Conservation (phyloP, 2,797 vertebrate species). For the Micropoecilia bifurca region DNA sequence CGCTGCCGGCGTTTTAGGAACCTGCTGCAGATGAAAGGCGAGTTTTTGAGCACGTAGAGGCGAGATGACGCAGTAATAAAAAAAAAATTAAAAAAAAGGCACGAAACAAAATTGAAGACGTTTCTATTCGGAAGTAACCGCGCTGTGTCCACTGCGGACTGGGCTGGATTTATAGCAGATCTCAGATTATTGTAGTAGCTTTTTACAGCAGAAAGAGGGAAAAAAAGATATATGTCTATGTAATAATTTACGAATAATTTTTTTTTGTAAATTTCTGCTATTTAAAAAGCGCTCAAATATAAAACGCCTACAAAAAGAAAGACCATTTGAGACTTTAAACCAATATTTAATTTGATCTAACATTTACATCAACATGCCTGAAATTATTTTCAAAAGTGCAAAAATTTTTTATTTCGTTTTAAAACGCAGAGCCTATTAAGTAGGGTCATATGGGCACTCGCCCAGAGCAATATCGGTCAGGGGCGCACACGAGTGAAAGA, state of each 20-base stretch:
- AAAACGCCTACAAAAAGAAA: neutral
- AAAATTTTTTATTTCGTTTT: neutral
- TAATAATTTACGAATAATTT: neutral
- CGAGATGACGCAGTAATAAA: slow-evolving; percentile 49
- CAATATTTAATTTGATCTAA: neutral
- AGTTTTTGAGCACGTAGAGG: neutral
- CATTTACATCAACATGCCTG: neutral
- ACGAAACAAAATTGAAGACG: neutral
- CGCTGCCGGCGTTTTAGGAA: neutral
- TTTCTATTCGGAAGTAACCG: neutral
- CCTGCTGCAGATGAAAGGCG: neutral
- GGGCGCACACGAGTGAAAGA: neutral
- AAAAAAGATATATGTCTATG: neutral
- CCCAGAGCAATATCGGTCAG: neutral
- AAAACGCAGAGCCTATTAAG: neutral
- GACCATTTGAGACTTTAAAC: too few relatives aligned
- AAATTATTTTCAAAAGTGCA: neutral
- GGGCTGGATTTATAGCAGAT: neutral
- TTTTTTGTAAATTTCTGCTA: neutral
- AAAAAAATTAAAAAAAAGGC: neutral
- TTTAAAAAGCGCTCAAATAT: neutral
- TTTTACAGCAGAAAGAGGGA: neutral
- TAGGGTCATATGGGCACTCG: neutral
- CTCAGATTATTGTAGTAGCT: neutral
- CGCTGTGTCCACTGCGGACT: neutral